Percentiles rank a stretch among this genome's conserved stretches.
Evolutionary conservation across 2,797 vertebrate species (phyloP).

Genomic region (Trichosurus vulpecula): DNA sequence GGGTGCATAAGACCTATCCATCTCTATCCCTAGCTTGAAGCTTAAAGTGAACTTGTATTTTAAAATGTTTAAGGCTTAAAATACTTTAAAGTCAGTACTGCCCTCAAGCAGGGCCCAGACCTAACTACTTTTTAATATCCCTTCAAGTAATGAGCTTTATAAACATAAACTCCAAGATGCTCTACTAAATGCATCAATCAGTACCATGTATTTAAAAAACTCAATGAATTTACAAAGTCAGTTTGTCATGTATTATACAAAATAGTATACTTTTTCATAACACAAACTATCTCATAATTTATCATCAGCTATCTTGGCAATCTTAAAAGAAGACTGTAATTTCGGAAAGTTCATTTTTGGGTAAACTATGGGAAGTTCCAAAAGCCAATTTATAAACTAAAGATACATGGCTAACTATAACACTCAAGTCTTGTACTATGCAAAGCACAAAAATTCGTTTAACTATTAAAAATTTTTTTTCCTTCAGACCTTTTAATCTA

Average conservation of each 20-base stretch:
- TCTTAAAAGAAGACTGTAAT: not conserved
- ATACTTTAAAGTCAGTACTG: not conserved
- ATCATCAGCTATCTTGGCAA: conserved; percentile 16
- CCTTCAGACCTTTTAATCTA: conserved; percentile 31
- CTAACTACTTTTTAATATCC: conserved; percentile 9
- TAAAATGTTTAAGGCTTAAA: not conserved
- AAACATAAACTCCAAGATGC: not conserved
- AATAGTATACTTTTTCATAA: conserved; percentile 33
- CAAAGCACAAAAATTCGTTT: conserved; percentile 54
- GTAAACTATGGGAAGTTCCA: conserved; percentile 42
- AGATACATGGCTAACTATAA: conserved; percentile 16
- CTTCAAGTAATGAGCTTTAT: conserved; percentile 1
- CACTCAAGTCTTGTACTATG: not conserved
- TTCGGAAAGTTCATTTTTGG: conserved; percentile 30
- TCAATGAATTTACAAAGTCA: conserved; percentile 38
- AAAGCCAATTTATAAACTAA: conserved; percentile 26
- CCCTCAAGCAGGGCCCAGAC: not conserved
- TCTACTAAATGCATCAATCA: conserved; percentile 33
- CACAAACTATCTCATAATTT: conserved; percentile 51
- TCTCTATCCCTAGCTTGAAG: not conserved
- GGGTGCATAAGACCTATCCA: not conserved
- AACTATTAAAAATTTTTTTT: conserved; percentile 48
- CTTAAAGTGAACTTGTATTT: not conserved
- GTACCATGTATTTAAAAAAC: conserved; percentile 49
- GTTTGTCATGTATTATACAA: not conserved